Conservation (phyloP, 2,113 vertebrate species). For the Phalacrocorax pelagicus region DNA sequence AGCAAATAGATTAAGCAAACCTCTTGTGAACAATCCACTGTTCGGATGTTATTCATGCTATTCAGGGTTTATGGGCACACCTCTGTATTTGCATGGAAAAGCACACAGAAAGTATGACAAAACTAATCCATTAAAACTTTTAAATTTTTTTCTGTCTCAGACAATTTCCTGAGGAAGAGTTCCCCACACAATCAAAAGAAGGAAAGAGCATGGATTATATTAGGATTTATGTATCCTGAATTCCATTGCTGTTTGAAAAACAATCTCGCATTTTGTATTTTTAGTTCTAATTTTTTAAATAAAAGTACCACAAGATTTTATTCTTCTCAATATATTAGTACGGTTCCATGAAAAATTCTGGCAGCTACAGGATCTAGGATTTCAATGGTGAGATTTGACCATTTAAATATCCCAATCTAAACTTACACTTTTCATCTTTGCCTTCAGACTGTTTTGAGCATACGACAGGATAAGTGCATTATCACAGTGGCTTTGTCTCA, state of each 20-base stretch:
- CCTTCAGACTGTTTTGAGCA: not conserved
- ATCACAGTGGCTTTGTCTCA: not conserved
- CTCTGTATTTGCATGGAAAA: not conserved
- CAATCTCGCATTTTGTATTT: not conserved
- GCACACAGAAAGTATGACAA: not conserved
- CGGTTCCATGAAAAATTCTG: not conserved
- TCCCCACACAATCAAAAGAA: not conserved
- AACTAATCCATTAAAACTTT: not conserved
- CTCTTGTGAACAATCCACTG: not conserved
- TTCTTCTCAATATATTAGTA: not conserved
- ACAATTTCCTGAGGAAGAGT: not conserved
- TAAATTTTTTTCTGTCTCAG: not conserved
- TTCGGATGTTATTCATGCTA: not conserved
- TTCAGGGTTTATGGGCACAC: not conserved
- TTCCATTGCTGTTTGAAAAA: not conserved
- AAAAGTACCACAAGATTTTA: not conserved
- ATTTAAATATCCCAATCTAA: not conserved
- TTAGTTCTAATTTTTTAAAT: not conserved
- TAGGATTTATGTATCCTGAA: not conserved
- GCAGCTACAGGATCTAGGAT: not conserved
- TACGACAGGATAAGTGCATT: not conserved
- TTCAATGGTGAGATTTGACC: not conserved
- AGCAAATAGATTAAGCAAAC: not conserved
- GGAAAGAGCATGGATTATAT: not conserved
- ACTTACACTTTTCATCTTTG: not conserved